These are phyloP conservation scores for Trichogramma dendrolimi DNA, from an alignment of 2,888 invertebrate species.

Conservation along the genomic window DNA sequence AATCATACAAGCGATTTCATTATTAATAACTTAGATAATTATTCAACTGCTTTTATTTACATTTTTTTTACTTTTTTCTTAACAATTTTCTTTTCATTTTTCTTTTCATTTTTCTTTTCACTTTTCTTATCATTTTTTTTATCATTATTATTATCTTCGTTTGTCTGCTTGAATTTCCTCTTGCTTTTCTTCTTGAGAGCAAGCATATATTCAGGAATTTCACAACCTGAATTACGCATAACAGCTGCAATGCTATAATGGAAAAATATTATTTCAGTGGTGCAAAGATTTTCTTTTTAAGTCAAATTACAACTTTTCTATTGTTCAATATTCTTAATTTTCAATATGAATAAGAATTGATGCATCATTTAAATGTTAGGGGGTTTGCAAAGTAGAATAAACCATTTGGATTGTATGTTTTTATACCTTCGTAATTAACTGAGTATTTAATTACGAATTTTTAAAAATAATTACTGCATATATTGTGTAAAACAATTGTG, in stretches of 20 bases:
- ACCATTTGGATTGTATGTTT: not conserved
- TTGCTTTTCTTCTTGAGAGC: slow-evolving; percentile 66
- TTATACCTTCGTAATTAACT: not conserved
- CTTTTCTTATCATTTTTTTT: not conserved
- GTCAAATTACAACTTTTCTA: slow-evolving; percentile 5
- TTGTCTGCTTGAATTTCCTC: slow-evolving; percentile 40
- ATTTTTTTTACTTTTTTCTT: slow-evolving; percentile 10
- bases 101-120: too few relatives aligned
- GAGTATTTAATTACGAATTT: too few relatives aligned
- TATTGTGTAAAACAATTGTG: not conserved
- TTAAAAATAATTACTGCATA: not conserved
- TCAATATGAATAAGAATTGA: slow-evolving; percentile 2
- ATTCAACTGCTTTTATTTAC: not conserved
- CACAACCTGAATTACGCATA: slow-evolving; percentile 85
- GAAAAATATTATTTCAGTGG: slow-evolving; percentile 15
- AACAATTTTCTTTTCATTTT: slow-evolving; percentile 1
- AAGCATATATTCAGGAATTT: slow-evolving; percentile 88
- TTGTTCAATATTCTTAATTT: slow-evolving; percentile 2
- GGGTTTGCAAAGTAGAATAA: not conserved
- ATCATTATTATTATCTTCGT: not conserved
- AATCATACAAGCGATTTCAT: too few relatives aligned
- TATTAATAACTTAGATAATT: not conserved
- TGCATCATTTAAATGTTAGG: not conserved
- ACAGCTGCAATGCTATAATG: slow-evolving; percentile 78
- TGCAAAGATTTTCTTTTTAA: slow-evolving; percentile 7